Percentiles rank a stretch among this genome's conserved stretches.
Conservation (phyloP, 2,113 vertebrate species). For the Phalacrocorax aristotelis region DNA sequence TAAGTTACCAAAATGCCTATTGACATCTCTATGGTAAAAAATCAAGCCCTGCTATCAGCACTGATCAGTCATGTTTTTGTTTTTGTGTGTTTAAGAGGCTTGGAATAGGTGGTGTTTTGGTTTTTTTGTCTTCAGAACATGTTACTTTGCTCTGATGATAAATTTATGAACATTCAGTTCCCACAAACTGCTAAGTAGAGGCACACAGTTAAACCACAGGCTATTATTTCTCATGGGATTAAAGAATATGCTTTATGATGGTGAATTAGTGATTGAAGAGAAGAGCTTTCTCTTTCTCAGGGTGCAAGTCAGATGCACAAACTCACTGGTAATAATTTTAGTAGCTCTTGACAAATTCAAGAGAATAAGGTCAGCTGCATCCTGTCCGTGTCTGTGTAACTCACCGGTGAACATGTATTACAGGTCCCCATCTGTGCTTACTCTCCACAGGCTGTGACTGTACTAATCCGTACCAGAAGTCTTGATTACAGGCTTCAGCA, state of each 20-base stretch:
- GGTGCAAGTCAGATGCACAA: neutral
- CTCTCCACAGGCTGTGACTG: neutral
- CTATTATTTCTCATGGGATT: neutral
- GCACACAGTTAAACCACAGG: neutral
- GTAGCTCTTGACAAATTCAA: neutral
- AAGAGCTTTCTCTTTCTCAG: neutral
- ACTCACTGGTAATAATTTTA: neutral
- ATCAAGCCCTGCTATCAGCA: neutral
- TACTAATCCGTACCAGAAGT: slow-evolving; percentile 1
- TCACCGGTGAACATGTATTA: neutral
- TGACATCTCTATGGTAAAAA: neutral
- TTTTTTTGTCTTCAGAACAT: neutral
- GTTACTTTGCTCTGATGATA: neutral
- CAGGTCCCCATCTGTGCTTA: slow-evolving; percentile 8
- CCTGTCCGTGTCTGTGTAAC: neutral
- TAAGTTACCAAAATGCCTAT: neutral
- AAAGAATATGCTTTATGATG: neutral
- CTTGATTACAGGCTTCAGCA: slow-evolving; percentile 14
- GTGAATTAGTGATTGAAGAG: neutral
- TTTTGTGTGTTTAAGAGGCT: neutral
- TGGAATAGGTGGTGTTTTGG: neutral
- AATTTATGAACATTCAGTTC: neutral
- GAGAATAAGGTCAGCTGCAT: neutral
- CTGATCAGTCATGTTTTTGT: neutral
- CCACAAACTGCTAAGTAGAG: neutral